Evolutionary conservation across 1,140 invertebrate species (phyloP), one percentile per base, ranked within the genome.

Genomic region (Druon quercuslanigerum): DNA sequence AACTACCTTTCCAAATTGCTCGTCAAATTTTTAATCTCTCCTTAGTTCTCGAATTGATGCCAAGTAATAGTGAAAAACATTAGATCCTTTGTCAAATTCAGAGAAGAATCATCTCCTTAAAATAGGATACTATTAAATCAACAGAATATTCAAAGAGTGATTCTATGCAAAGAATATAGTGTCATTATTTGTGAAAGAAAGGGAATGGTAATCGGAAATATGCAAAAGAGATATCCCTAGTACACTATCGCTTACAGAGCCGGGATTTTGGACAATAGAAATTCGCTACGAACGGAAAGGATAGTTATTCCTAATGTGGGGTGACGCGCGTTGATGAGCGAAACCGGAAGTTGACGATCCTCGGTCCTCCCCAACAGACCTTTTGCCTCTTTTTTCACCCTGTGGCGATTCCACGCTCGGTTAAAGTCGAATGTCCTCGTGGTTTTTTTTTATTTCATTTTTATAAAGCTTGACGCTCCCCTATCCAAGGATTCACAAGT

Each of bases 231-330:
- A 73, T 60, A 72, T 16, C 78, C 76, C 77, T 56, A 82, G 84
- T 87, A 46, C 7, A 66, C 85, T 89, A 89, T 89, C 89, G 82
- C 84, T 89, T 87, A 86, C 87, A 74, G 72, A 75, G 85, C 78
- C 82, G 84, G 79, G 79, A 73, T 79, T 82, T 79, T 46, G 81
- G 78, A 83, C 88, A 87, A 88, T 89, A 71, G 84, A 71, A 79
- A 66, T 79, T 84, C 81, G 80, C 84, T 82, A 84, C 83, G 82
- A 86, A 86, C 86, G 87, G 87, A 89, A 89, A 88, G 88, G 85
- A 87, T 86, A 88, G 88, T 89, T 90, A 89, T 86, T 80, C 84
- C 81, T 89, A 87, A 88, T 89, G 85, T 78, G 82, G 85, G 85
- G 84, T 84, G 85, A 89, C 87, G 87, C 85, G 86, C 86, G 86